Evolutionary conservation across 2,113 vertebrate genomes (phyloP).

Genomic region (Shinisaurus crocodilurus): DNA sequence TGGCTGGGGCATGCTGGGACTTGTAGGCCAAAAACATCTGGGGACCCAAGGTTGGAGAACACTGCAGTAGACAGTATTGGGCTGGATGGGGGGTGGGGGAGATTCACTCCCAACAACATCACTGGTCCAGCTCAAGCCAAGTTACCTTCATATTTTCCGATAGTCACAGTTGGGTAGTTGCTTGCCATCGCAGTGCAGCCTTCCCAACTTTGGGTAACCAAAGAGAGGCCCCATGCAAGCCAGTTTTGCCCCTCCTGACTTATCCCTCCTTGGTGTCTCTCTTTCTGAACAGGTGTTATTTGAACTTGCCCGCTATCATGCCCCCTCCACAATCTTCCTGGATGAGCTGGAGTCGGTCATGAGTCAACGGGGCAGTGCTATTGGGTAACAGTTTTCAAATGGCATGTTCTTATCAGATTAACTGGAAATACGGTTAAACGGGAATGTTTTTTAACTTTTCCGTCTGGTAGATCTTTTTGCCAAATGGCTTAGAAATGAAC

Average conservation of each 20-base stretch:
- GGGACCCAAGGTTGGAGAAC: no score
- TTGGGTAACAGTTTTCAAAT: constrained; percentile 78
- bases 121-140: not conserved
- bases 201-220: not conserved
- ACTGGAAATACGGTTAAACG: no score
- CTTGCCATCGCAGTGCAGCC: not conserved
- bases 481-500: not conserved
- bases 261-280: constrained; percentile 18
- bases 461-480: not conserved
- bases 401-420: not conserved
- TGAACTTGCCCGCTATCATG: constrained; percentile 94
- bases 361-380: constrained; percentile 88
- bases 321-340: constrained; percentile 97
- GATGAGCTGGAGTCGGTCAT: constrained; percentile 98
- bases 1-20: no score
- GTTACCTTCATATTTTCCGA: not conserved
- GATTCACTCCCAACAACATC: no score
- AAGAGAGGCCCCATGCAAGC: not conserved
- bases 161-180: not conserved
- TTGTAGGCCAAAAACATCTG: no score
- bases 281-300: constrained; percentile 87
- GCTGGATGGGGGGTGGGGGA: not conserved
- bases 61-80: not conserved
- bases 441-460: no score
- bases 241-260: not conserved